A percentile compares a stretch with the other conserved stretches of the same genome.
phyloP scores from a whole-genome alignment of 2,113 vertebrate genomes.

The Pipra filicauda region DNA sequence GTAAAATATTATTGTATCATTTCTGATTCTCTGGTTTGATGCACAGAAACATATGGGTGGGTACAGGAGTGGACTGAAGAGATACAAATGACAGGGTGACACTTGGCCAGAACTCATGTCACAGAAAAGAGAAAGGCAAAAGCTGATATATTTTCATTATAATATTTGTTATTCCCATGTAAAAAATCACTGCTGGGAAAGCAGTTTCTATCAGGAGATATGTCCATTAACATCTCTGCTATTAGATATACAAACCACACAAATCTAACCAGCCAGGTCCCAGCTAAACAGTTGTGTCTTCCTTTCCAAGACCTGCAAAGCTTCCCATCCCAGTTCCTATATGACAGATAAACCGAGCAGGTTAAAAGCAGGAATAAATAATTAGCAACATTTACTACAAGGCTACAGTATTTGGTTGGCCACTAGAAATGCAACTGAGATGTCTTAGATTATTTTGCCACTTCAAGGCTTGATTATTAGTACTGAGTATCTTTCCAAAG shows the following conservation, averaged over 20 bases:
- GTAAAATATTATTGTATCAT: neutral
- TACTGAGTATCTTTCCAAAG: neutral
- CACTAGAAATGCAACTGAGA: neutral
- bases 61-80: neutral
- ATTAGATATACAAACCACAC: neutral
- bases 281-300: neutral
- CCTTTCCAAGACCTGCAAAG: neutral
- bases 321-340: neutral
- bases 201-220: neutral
- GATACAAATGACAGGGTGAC: neutral
- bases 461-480: neutral
- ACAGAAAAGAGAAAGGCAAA: neutral
- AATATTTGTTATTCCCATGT: neutral
- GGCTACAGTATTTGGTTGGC: neutral
- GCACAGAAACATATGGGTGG: neutral
- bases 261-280: neutral
- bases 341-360: neutral
- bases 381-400: neutral
- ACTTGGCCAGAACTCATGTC: neutral
- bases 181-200: neutral
- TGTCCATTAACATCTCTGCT: neutral
- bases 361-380: conserved; percentile 10
- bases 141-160: neutral
- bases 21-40: neutral
- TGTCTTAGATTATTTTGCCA: neutral